phyloP scores from a whole-genome alignment of 2,113 vertebrate species.

The Regulus satrapa region DNA sequence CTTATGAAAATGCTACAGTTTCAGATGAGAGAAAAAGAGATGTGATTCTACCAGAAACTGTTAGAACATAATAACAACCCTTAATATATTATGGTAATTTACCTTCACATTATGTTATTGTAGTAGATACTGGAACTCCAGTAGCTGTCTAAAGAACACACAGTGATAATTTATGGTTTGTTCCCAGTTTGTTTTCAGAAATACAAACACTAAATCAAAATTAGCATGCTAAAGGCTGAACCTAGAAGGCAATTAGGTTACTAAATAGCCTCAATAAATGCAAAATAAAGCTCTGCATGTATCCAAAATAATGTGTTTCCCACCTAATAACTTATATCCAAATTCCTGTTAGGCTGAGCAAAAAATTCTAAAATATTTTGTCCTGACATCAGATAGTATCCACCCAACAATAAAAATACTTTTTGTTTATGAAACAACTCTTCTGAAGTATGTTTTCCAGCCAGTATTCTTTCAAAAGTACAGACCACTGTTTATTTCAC shows the following conservation, averaged over 20 bases:
- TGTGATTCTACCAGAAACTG: constrained; percentile 6
- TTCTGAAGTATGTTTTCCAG: neutral
- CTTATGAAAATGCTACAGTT: neutral
- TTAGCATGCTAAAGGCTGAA: constrained; percentile 62
- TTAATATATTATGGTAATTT: constrained; percentile 62
- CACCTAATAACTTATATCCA: constrained; percentile 17
- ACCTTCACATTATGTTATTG: constrained; percentile 40
- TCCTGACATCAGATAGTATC: neutral
- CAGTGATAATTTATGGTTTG: constrained; percentile 64
- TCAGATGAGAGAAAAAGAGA: constrained; percentile 13
- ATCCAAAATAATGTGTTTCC: constrained; percentile 11
- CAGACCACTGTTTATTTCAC: neutral
- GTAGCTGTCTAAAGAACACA: constrained; percentile 50
- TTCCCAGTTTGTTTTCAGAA: constrained; percentile 65
- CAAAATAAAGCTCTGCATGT: constrained; percentile 55
- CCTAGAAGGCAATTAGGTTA: constrained; percentile 51
- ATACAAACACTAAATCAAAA: constrained; percentile 72
- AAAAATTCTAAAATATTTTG: constrained; percentile 19
- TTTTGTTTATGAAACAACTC: neutral
- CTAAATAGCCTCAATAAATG: constrained; percentile 58
- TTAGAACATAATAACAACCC: constrained; percentile 32
- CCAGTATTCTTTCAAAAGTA: neutral
- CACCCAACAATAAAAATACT: neutral
- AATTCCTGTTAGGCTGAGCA: constrained; percentile 22
- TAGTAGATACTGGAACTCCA: constrained; percentile 45